phyloP scores from a whole-genome alignment of 2,113 vertebrate species.

The Thamnaconus septentrionalis region DNA sequence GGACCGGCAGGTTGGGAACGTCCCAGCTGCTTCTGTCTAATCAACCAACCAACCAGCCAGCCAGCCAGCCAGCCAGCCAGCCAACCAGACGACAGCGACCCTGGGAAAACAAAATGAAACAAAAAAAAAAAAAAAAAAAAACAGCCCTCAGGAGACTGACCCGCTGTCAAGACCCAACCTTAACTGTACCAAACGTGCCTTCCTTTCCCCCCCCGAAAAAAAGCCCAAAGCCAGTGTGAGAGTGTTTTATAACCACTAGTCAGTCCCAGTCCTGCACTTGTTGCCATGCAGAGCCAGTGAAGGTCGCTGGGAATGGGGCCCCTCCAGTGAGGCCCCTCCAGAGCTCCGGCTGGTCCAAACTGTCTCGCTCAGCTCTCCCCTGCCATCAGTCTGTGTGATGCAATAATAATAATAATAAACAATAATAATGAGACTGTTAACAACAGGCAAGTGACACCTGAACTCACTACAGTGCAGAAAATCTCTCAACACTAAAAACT shows the following conservation, averaged over 20 bases:
- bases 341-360: conserved; percentile 31
- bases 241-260: conserved; percentile 10
- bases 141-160: conserved; percentile 53
- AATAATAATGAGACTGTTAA: conserved; percentile 25
- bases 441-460: background rate
- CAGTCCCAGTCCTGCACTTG: conserved; percentile 26
- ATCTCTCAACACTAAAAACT: conserved; percentile 32
- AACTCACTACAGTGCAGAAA: too few relatives aligned
- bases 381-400: conserved; percentile 89
- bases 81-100: conserved; percentile 63
- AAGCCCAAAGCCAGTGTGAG: conserved; percentile 40
- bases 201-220: conserved; percentile 16
- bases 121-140: too few relatives aligned
- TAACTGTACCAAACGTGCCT: conserved; percentile 65
- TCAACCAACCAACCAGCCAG: conserved; percentile 26
- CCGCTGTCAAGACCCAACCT: conserved; percentile 40
- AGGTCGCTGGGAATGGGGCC: conserved; percentile 15
- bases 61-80: conserved; percentile 51
- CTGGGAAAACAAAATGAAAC: conserved; percentile 16
- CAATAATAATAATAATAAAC: conserved; percentile 83
- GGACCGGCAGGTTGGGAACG: conserved; percentile 67
- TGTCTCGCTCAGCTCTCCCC: background rate
- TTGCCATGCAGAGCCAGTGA: conserved; percentile 1
- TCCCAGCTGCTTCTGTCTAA: conserved; percentile 66
- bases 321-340: conserved; percentile 23